Evolutionary conservation across 2,113 vertebrate species (phyloP).

Genomic region (Nesospiza acunhae): DNA sequence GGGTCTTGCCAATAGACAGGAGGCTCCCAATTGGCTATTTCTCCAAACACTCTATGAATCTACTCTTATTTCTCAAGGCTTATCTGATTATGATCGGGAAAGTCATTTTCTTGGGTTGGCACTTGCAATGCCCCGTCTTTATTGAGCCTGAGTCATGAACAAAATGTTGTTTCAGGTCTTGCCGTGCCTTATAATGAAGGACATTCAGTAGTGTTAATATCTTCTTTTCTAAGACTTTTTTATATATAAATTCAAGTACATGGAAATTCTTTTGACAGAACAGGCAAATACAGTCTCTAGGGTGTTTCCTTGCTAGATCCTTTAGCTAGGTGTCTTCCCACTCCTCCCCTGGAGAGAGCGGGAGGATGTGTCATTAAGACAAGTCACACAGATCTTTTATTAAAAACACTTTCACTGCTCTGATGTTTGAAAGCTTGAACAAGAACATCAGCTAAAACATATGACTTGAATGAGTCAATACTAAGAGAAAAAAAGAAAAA

Average conservation of each 20-base stretch:
- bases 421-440: slow-evolving; percentile 56
- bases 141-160: background rate
- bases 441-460: slow-evolving; percentile 51
- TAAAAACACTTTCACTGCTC: slow-evolving; percentile 27
- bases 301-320: background rate
- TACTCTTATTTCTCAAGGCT: slow-evolving; percentile 5
- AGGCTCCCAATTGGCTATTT: slow-evolving; percentile 24
- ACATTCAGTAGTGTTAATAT: background rate
- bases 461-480: slow-evolving; percentile 4
- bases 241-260: background rate
- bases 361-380: slow-evolving; percentile 26
- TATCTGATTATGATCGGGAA: slow-evolving; percentile 36
- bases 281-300: background rate
- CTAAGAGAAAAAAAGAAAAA: background rate
- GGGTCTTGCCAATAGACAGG: background rate
- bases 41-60: background rate
- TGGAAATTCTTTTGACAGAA: slow-evolving; percentile 33
- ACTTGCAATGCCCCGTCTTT: background rate
- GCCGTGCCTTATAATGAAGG: background rate
- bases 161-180: background rate
- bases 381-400: slow-evolving; percentile 42
- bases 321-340: slow-evolving; percentile 21
- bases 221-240: background rate
- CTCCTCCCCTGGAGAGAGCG: background rate
- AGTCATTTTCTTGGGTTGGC: background rate